Percentiles rank a stretch among this genome's conserved stretches.
These are phyloP conservation scores for Pseudomyrmex flavicornis DNA, from an alignment of 1,140 invertebrate genomes.

Conservation along the genomic window DNA sequence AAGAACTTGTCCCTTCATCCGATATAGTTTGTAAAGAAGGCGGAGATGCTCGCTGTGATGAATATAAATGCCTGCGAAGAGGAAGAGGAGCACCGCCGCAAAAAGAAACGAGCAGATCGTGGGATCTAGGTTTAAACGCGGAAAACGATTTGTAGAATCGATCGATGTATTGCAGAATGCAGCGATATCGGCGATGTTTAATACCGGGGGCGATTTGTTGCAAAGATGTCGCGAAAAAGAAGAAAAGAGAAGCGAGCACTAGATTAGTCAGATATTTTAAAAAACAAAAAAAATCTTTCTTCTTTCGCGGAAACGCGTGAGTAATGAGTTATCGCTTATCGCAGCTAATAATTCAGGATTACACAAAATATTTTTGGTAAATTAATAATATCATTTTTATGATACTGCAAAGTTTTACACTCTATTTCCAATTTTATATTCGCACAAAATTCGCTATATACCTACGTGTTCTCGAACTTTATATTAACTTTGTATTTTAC, in stretches of 20 bases:
- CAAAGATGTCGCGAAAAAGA: not conserved
- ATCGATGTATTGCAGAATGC: slow-evolving; percentile 47
- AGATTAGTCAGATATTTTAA: slow-evolving; percentile 3
- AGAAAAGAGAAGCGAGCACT: not conserved
- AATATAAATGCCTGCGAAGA: slow-evolving; percentile 72
- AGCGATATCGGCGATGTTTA: slow-evolving; percentile 54
- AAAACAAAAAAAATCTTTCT: not conserved
- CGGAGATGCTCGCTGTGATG: slow-evolving; percentile 58
- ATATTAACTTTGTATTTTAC: slow-evolving; percentile 17
- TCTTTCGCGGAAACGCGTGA: not conserved
- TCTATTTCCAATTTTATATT: not conserved
- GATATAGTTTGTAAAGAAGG: slow-evolving; percentile 69
- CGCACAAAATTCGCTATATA: not conserved
- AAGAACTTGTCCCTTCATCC: slow-evolving; percentile 66
- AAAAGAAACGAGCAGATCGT: slow-evolving; percentile 41
- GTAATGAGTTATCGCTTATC: not conserved
- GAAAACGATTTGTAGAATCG: slow-evolving; percentile 59
- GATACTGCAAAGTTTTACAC: not conserved
- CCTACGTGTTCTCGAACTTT: not conserved
- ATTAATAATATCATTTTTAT: not conserved
- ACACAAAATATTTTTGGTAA: too few species aligned
- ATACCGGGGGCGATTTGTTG: slow-evolving; percentile 1
- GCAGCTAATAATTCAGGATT: not conserved
- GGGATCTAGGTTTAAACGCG: slow-evolving; percentile 69
- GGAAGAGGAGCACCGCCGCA: slow-evolving; percentile 9